Conservation (phyloP, 2,797 vertebrate species). For the Pantherophis alleghaniensis region DNA sequence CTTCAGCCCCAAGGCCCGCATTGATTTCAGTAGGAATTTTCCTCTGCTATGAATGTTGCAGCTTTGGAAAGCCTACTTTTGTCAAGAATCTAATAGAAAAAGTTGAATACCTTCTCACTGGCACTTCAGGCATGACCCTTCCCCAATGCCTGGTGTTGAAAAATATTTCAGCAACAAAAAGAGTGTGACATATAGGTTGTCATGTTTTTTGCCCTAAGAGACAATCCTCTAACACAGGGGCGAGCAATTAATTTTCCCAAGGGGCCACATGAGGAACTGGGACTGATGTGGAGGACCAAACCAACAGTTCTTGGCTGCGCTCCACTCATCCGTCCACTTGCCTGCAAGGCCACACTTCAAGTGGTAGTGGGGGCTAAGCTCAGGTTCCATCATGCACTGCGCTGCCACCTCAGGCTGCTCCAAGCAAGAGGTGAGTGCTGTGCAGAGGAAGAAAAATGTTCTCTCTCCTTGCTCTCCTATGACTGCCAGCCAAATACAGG, state of each 20-base stretch:
- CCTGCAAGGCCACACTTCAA: neutral
- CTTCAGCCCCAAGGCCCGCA: neutral
- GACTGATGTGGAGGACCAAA: neutral
- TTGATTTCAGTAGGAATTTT: neutral
- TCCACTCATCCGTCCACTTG: neutral
- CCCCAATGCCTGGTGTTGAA: neutral
- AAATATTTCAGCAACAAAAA: neutral
- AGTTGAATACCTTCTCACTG: neutral
- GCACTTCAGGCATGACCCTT: neutral
- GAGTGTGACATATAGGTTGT: neutral
- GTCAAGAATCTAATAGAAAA: neutral
- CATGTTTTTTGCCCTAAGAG: neutral
- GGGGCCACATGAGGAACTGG: neutral
- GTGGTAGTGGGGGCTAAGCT: neutral
- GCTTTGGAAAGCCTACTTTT: neutral
- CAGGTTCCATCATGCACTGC: neutral
- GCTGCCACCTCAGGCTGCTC: no score
- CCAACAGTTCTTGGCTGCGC: neutral
- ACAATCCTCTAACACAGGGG: neutral
- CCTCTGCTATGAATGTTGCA: neutral
- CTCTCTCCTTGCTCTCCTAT: no score
- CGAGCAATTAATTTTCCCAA: neutral
- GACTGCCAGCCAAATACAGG: no score
- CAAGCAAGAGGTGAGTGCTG: no score
- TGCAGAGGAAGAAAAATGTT: no score